Evolutionary conservation across 2,113 vertebrate species (phyloP).

Genomic region (Callocephalon fimbriatum): DNA sequence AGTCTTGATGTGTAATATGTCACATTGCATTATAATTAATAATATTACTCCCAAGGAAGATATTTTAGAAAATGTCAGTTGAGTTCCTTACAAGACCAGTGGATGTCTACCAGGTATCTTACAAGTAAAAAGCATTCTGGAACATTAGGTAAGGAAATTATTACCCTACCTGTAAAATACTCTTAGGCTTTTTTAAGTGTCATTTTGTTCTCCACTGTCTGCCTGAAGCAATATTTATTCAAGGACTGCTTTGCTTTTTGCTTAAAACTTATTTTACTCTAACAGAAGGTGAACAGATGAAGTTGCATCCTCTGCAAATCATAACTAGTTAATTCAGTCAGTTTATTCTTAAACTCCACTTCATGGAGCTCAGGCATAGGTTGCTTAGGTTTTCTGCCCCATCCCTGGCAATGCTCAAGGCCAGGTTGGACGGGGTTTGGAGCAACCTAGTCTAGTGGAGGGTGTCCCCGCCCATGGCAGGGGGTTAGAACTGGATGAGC

Average conservation of each 20-base stretch:
- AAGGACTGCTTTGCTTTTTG: neutral
- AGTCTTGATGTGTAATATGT: neutral
- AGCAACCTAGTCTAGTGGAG: no score
- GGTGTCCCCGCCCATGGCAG: no score
- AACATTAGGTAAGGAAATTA: neutral
- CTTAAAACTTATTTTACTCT: neutral
- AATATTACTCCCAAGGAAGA: neutral
- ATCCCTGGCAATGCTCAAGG: no score
- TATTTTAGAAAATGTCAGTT: neutral
- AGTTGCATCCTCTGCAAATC: neutral
- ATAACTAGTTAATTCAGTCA: neutral
- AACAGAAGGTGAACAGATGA: neutral
- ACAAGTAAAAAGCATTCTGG: neutral
- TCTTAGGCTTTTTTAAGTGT: neutral
- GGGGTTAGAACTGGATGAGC: no score
- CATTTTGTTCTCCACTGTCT: neutral
- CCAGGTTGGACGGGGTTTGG: no score
- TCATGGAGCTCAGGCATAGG: no score
- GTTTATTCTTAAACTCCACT: neutral
- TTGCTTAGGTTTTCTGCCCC: no score
- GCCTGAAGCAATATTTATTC: neutral
- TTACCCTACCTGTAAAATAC: no score
- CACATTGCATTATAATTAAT: neutral
- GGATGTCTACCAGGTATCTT: neutral
- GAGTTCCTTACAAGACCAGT: neutral